phyloP scores from a whole-genome alignment of 2,113 vertebrate species.

The Phalacrocorax pelagicus region DNA sequence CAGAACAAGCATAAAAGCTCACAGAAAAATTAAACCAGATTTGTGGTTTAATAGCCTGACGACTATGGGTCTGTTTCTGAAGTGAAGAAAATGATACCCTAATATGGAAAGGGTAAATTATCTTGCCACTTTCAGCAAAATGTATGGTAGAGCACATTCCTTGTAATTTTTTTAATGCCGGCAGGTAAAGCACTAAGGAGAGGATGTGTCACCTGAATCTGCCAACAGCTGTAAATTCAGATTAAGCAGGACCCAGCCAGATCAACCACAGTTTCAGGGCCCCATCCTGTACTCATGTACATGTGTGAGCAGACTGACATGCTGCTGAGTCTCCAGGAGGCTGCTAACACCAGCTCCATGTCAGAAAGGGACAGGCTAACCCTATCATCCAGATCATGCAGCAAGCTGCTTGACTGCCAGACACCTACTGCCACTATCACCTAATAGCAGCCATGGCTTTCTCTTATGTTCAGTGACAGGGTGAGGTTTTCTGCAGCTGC shows the following conservation, averaged over 20 bases:
- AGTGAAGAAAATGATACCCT: background rate
- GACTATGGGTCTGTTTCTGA: background rate
- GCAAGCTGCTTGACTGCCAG: background rate
- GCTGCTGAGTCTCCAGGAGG: background rate
- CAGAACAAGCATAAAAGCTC: background rate
- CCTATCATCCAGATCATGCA: background rate
- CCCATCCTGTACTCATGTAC: background rate
- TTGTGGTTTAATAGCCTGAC: background rate
- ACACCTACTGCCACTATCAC: background rate
- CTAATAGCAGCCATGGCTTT: accelerated
- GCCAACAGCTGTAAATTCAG: background rate
- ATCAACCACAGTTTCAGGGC: background rate
- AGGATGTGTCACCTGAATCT: background rate
- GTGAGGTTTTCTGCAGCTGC: background rate
- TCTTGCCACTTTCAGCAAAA: background rate
- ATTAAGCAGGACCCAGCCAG: background rate
- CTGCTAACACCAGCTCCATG: background rate
- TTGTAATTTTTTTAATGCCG: background rate
- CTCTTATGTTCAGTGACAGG: background rate
- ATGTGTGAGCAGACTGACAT: background rate
- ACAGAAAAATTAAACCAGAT: background rate
- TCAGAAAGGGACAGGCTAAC: background rate
- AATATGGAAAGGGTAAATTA: background rate
- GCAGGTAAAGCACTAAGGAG: background rate
- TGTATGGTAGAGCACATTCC: background rate